Evolutionary conservation across 2,797 vertebrate species (phyloP).

Genomic region (Hippopotamyrus pictus): DNA sequence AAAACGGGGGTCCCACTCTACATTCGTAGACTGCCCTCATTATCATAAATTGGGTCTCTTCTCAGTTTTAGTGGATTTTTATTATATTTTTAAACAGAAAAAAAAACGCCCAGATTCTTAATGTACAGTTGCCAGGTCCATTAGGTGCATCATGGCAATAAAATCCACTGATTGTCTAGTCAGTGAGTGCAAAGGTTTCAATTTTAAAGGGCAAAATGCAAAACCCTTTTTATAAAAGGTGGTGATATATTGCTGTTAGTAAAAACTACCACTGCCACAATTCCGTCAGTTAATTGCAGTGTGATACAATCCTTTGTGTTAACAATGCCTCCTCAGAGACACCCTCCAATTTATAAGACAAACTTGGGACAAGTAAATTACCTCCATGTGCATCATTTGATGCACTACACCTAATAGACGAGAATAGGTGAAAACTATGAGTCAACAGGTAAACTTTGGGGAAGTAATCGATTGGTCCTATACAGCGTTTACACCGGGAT

Average conservation of each 20-base stretch:
- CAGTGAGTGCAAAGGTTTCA: background rate
- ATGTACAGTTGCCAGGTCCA: background rate
- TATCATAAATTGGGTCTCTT: background rate
- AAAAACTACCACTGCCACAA: background rate
- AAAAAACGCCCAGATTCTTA: background rate
- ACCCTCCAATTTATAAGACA: background rate
- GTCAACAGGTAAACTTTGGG: background rate
- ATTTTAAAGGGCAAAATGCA: background rate
- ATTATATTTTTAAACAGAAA: background rate
- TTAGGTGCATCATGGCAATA: background rate
- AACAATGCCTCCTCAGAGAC: background rate
- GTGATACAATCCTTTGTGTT: background rate
- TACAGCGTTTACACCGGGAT: background rate
- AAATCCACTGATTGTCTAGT: background rate
- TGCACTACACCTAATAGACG: background rate
- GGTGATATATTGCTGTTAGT: background rate
- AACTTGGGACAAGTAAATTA: background rate
- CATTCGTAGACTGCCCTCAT: background rate
- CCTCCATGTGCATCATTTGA: background rate
- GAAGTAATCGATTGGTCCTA: background rate
- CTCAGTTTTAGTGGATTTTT: background rate
- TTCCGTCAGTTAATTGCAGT: background rate
- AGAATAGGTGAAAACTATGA: background rate
- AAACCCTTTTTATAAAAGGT: background rate
- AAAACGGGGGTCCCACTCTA: background rate